Base-by-base conservation (phyloP, 2,113 vertebrate genomes). In the Mirounga angustirostris region DNA sequence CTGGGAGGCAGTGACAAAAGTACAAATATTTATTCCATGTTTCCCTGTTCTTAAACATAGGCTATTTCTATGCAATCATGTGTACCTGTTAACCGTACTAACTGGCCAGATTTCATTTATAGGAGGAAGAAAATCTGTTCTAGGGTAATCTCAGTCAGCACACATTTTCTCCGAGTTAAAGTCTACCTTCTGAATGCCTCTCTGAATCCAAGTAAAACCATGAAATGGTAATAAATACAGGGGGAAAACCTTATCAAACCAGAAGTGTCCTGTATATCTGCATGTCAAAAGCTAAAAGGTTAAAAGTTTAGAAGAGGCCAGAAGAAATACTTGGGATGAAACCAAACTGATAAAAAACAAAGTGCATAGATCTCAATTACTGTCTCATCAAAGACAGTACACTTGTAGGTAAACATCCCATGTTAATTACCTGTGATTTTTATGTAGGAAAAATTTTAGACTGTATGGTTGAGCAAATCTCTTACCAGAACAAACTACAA, bases 341-440 rank as follows among this genome's bases (percentile, higher is more conserved):
- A 97, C 86, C 5, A 85, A 81, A 94, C 43, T n/a, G 71, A 85
- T 82, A 61, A 85, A 79, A 94, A 24, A 14, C 30, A 12, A 78
- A 43, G 30, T 61, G 21, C 30, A 76, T 0, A 94, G 43, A 33
- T 2, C 95, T 80, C 36, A 98, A 94, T 2, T 83, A 82, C 10
- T 63, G 5, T 91, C 24, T 63, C 73, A 91, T 81, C 33, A 91
- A 71, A 83, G 26, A 95, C 46, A 46, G 46, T 78, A 94, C 14
- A 93, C 8, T 82, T 84, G n/a, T 59, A 87, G 21, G 36, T 73
- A 73, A 91, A 91, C 40, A 81, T 24, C 71, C 73, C 76, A 36
- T 63, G 24, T 63, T 87, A 71, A 94, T 33, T 89, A 43, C 40
- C 90, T 95, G 14, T 93, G 67, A 84, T 79, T 95, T 95, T 88